Base-by-base conservation (phyloP, 2,888 invertebrate genomes). In the Ornithoptera alexandrae region DNA sequence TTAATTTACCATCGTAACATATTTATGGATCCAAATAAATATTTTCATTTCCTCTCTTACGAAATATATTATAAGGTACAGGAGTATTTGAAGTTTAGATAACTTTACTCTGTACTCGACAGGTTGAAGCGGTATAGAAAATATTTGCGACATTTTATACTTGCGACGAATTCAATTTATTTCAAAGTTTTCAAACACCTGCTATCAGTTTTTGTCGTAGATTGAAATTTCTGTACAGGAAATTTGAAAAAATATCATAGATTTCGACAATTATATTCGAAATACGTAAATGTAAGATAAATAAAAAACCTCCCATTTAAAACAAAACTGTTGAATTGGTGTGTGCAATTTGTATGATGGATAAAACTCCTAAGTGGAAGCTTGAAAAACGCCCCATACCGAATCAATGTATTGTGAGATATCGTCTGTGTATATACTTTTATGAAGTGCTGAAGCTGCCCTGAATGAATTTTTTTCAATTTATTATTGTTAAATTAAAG, bases 21-120 rank as follows among this genome's bases (percentile, higher is more conserved):
- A 24, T 58, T 22, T 58, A 22, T 22, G 2, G 57, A 4, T 12
- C 57, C 7, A 20, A 12, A 22, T 1, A 22, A 22, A 22, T 12
- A 7, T 58, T 58, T 58, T 20, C 7, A 56, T 56, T 56, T 56
- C 56, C 56, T 56, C 15, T 17, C 36, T 1, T 7, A 60, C 15
- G 36, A 60, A 5, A 60, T 17, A 17, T 36, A 36, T 60, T 36
- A 36, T 36, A 60, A 60, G 12, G 24, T 30, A 30, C n/a, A 22
- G 36, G 15, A 58, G 22, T 36, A 2, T 60, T 60, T 60, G 36
- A 17, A 60, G 36, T 60, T 60, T 30, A 60, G 36, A 60, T 60
- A 36, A 60, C 24, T 36, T 36, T 30, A 17, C 36, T 8, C 22
- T 60, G 18, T 2, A 60, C 4, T 15, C 24, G 30, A 59, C 59